A percentile compares a stretch with the other conserved stretches of the same genome.
Conservation (phyloP, 2,113 vertebrate genomes). For the Neopipo cinnamomea region DNA sequence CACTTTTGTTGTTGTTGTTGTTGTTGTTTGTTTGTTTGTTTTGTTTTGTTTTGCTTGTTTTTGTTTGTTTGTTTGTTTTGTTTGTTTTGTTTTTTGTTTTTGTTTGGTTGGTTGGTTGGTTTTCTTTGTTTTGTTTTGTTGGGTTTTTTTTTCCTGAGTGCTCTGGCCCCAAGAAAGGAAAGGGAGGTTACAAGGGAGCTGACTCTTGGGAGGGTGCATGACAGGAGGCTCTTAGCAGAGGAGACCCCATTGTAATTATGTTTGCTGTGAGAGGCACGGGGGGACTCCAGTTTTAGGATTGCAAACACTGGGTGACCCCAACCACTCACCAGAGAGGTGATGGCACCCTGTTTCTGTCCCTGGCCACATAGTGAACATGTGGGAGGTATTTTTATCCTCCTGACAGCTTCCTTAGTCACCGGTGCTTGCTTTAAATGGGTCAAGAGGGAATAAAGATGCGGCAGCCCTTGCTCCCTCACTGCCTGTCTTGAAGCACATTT, state of each 20-base stretch:
- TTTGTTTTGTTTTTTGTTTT: too few relatives aligned
- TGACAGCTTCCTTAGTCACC: constrained; percentile 27
- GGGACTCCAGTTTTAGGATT: not conserved
- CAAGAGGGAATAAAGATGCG: constrained; percentile 55
- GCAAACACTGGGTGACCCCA: not conserved
- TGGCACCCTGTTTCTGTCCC: constrained; percentile 36
- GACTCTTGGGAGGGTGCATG: fast-evolving
- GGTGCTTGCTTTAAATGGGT: constrained; percentile 57
- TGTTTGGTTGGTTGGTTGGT: too few relatives aligned
- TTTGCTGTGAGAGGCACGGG: not conserved
- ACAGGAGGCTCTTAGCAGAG: not conserved
- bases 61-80: too few relatives aligned
- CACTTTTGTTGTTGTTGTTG: too few relatives aligned
- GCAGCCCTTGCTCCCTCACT: not conserved
- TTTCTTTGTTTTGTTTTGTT: too few relatives aligned
- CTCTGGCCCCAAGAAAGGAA: not conserved
- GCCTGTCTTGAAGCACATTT: not conserved
- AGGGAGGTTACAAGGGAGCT: not conserved
- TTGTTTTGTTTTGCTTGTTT: too few relatives aligned
- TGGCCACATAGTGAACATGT: constrained; percentile 19
- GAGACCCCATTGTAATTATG: fast-evolving
- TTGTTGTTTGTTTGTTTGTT: too few relatives aligned
- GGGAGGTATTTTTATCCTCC: constrained; percentile 60
- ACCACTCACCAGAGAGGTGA: not conserved
- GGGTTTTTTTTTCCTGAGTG: not conserved